phyloP scores from a whole-genome alignment of 2,113 vertebrate species.

The Campylomormyrus numenius region DNA sequence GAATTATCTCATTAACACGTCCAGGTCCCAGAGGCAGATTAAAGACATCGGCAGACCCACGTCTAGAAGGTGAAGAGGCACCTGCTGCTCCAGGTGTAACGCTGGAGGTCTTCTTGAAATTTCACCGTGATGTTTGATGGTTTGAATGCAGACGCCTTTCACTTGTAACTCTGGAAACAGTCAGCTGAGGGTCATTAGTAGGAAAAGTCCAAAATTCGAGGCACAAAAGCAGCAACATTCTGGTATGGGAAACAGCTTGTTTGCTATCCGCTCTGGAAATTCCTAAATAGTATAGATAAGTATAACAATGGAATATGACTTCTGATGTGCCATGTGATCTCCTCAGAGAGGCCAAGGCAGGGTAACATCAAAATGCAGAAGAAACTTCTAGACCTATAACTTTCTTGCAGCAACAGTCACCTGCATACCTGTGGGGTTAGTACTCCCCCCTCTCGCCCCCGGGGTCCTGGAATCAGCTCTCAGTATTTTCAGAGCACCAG shows the following conservation, averaged over 20 bases:
- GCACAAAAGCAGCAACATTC: constrained; percentile 1
- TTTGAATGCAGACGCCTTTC: not conserved
- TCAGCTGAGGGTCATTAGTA: not conserved
- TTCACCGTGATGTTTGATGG: not conserved
- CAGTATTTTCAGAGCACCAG: constrained; percentile 22
- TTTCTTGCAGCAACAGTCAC: constrained; percentile 37
- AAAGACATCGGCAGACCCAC: not conserved
- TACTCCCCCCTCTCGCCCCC: constrained; percentile 14
- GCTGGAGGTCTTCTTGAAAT: not conserved
- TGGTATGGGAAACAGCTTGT: constrained; percentile 19
- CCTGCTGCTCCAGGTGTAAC: not conserved
- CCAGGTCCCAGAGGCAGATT: not conserved
- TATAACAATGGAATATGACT: constrained; percentile 19
- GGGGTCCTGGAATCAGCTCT: constrained; percentile 22
- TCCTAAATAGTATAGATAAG: constrained; percentile 29
- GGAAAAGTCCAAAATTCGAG: not conserved
- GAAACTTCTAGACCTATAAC: constrained; percentile 33
- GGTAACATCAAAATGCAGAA: constrained; percentile 27
- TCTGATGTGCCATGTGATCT: not conserved
- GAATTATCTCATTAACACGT: not conserved
- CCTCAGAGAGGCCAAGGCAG: constrained; percentile 24
- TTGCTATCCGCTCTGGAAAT: constrained; percentile 2
- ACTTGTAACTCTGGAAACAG: no score
- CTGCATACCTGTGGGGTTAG: constrained; percentile 39
- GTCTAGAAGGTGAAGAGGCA: not conserved